Conservation (phyloP, 2,113 vertebrate species). For the Spizaetus ornatus region DNA sequence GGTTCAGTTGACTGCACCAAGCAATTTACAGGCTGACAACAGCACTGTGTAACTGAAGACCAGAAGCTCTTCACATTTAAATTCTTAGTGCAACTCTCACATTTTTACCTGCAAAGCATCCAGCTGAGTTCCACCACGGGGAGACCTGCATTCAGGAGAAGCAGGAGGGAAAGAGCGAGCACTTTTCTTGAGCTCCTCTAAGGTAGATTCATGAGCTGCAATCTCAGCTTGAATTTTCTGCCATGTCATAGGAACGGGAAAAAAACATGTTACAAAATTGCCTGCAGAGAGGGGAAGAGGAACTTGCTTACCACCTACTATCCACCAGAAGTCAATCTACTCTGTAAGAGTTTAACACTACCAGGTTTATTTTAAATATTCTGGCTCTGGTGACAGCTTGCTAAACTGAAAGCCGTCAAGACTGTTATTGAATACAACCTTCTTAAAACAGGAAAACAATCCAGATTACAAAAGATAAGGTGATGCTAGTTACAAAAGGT, state of each 20-base stretch:
- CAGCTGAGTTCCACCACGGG: constrained; percentile 83
- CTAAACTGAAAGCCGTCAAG: neutral
- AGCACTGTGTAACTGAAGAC: neutral
- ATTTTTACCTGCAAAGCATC: constrained; percentile 88
- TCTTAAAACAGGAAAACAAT: neutral
- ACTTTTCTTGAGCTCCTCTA: constrained; percentile 89
- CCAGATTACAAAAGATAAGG: neutral
- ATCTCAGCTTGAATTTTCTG: constrained; percentile 93
- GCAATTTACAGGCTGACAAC: neutral
- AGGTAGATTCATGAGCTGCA: constrained; percentile 81
- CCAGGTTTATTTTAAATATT: neutral
- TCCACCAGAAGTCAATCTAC: neutral
- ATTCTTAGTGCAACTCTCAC: neutral
- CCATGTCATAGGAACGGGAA: neutral
- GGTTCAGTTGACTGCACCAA: neutral
- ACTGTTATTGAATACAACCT: neutral
- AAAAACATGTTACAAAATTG: neutral
- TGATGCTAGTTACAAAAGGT: neutral
- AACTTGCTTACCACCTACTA: neutral
- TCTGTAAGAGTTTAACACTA: neutral
- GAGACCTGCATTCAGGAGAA: constrained; percentile 77
- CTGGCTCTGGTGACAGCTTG: neutral
- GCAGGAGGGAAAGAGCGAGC: constrained; percentile 70
- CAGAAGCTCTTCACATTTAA: neutral
- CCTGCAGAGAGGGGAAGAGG: neutral